Evolutionary conservation across 2,888 invertebrate species (phyloP).

Genomic region (Platycheirus albimanus): DNA sequence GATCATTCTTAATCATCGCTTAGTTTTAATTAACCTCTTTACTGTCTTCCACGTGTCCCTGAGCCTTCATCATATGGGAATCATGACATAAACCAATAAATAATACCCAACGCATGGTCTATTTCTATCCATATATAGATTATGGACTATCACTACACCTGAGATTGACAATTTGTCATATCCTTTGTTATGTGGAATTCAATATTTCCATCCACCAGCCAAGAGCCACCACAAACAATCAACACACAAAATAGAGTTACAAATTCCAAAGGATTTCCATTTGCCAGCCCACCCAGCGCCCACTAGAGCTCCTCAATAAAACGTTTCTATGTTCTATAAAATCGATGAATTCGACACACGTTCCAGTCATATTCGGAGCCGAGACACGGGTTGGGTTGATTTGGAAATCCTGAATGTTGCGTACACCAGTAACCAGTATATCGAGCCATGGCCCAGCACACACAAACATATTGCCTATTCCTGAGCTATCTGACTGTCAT

Average conservation of each 20-base stretch:
- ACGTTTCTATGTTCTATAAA: slow-evolving; percentile 38
- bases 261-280: slow-evolving; percentile 55
- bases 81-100: slow-evolving; percentile 21
- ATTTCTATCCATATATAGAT: slow-evolving; percentile 33
- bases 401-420: slow-evolving; percentile 28
- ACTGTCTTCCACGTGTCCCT: too few relatives aligned
- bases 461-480: slow-evolving; percentile 33
- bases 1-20: slow-evolving; percentile 61
- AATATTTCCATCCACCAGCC: slow-evolving; percentile 50
- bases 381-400: slow-evolving; percentile 23
- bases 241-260: slow-evolving; percentile 64
- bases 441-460: not conserved
- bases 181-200: slow-evolving; percentile 55
- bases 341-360: slow-evolving; percentile 73
- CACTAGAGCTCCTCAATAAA: not conserved
- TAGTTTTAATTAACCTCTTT: slow-evolving; percentile 56
- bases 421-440: not conserved
- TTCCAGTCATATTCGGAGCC: slow-evolving; percentile 34
- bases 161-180: slow-evolving; percentile 70
- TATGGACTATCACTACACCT: slow-evolving; percentile 55
- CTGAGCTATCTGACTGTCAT: slow-evolving; percentile 33
- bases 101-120: not conserved
- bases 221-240: slow-evolving; percentile 58
- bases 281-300: not conserved
- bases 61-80: slow-evolving; percentile 11